Base-by-base conservation (phyloP, 2,797 vertebrate genomes). In the Oryzias dopingdopingensis region DNA sequence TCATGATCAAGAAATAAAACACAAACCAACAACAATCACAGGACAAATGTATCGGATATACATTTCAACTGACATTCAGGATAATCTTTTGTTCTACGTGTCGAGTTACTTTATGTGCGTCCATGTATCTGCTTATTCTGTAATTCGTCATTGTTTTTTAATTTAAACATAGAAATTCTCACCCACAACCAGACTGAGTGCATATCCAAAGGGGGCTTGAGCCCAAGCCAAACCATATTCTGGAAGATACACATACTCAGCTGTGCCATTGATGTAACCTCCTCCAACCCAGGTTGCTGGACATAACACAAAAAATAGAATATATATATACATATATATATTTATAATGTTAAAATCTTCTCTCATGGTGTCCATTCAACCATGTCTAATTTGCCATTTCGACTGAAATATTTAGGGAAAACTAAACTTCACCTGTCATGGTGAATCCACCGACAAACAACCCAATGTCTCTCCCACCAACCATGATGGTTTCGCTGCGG, bases 231-330 rank as follows among this genome's bases (percentile, higher is more conserved):
- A 80, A 14, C 97, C 97, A 0, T 87, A 93, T 16, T 84, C 94
- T 6, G 96, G 95, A 2, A 97, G 91, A 77, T 97, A 99, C 14
- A 99, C 96, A 41, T 96, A 93, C 82, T 99, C 97, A 50, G 97
- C 97, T 48, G 97, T 98, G 59, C 97, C 97, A 0, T 99, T 99
- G 82, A 99, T 99, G 70, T 99, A 99, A 40, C 97, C 97, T 56
- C 97, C 97, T 89, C 97, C 97, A 58, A 99, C 97, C 96, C 96
- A 99, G 3, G 96, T 98, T 12, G 96, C 96, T 99, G 88, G 60
- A 93, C 89, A 50, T 40, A 18, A 53, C 40, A 62, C 15, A 43
- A 29, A 22, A 6, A 4, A 45, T 0, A 45, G 40, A 18, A 24
- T 40, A 26, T n/a, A 60, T 17, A 3, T 49, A 41, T 20, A 24